Conservation (phyloP, 1,140 invertebrate genomes). For the Goniozus legneri region DNA sequence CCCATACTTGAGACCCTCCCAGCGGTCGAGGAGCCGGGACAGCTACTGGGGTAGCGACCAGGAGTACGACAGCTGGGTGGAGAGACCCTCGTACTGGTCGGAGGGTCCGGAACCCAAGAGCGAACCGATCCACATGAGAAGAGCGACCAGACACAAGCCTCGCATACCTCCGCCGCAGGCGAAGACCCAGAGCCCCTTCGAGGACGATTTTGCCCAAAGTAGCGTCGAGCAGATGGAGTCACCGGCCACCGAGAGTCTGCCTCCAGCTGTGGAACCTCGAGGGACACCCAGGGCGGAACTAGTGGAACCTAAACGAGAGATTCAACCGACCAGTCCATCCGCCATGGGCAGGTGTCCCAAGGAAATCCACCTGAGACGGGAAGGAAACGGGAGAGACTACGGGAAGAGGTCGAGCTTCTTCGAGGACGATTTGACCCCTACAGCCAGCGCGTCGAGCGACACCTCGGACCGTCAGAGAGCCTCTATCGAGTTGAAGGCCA, state of each 20-base stretch:
- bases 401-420: slow-evolving; percentile 55
- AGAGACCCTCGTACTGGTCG: slow-evolving; percentile 45
- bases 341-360: slow-evolving; percentile 20
- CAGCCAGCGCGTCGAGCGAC: slow-evolving; percentile 47
- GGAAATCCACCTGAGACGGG: slow-evolving; percentile 34
- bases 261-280: slow-evolving; percentile 34
- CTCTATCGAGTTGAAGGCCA: slow-evolving; percentile 40
- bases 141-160: slow-evolving; percentile 47
- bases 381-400: slow-evolving; percentile 12
- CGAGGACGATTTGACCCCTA: slow-evolving; percentile 70
- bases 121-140: slow-evolving; percentile 46
- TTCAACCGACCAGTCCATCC: slow-evolving; percentile 34
- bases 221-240: slow-evolving; percentile 40
- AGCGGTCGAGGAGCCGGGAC: slow-evolving; percentile 47
- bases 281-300: slow-evolving; percentile 22
- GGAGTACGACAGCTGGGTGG: slow-evolving; percentile 48
- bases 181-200: slow-evolving; percentile 61
- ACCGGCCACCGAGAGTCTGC: slow-evolving; percentile 20
- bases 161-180: slow-evolving; percentile 22
- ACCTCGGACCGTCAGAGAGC: slow-evolving; percentile 37
- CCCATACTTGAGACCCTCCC: slow-evolving; percentile 36
- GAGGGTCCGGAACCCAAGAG: slow-evolving; percentile 42
- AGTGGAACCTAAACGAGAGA: slow-evolving; percentile 35
- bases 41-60: slow-evolving; percentile 51
- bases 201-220: slow-evolving; percentile 66